A percentile compares a stretch with the other conserved stretches of the same genome.
phyloP scores from a whole-genome alignment of 1,140 invertebrate genomes.

The Apocrypta bakeri region DNA sequence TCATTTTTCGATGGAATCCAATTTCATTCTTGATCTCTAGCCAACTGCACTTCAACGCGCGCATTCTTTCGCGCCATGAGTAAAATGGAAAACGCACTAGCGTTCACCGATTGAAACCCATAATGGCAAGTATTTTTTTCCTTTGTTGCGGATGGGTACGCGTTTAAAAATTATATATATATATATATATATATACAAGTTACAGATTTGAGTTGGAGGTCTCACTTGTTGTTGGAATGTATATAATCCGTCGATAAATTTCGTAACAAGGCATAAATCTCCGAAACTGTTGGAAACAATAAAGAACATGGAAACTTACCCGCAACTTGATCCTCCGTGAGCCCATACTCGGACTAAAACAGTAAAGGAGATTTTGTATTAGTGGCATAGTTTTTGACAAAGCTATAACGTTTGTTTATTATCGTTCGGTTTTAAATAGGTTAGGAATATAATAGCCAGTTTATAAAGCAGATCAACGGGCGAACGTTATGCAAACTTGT shows the following conservation, averaged over 20 bases:
- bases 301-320: constrained; percentile 73
- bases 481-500: too few species aligned
- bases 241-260: too few species aligned
- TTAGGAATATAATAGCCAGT: too few species aligned
- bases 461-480: too few species aligned
- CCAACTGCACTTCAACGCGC: constrained; percentile 34
- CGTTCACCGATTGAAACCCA: neutral
- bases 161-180: too few species aligned
- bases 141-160: too few species aligned
- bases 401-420: neutral
- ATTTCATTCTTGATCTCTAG: constrained; percentile 39
- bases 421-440: too few species aligned
- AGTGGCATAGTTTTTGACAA: neutral
- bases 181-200: too few species aligned
- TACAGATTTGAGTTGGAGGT: too few species aligned
- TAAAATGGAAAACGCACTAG: neutral
- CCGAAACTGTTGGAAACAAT: constrained; percentile 8
- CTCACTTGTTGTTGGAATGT: too few species aligned
- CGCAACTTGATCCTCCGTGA: constrained; percentile 89
- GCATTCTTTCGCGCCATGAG: neutral
- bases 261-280: constrained; percentile 3
- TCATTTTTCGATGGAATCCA: constrained; percentile 19
- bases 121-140: too few species aligned
- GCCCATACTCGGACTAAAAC: constrained; percentile 88
- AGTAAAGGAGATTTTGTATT: constrained; percentile 57